These are phyloP conservation scores for Scaptodrosophila latifasciaeformis DNA, from an alignment of 2,888 invertebrate species.

Conservation along the genomic window DNA sequence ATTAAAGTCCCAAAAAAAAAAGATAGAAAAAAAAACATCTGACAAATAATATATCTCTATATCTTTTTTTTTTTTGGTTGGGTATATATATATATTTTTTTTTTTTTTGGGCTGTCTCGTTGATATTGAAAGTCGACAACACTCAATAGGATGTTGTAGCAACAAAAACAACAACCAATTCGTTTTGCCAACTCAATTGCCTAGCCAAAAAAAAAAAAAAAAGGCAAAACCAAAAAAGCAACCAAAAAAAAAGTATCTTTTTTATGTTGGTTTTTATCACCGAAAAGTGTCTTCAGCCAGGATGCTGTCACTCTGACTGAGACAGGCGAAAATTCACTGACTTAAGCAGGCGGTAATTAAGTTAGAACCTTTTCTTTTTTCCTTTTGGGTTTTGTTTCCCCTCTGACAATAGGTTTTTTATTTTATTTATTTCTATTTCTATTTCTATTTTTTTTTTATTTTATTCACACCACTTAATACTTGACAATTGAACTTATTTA, in stretches of 20 bases:
- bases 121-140: no score
- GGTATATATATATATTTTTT: background rate
- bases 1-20: constrained; percentile 48
- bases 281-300: no score
- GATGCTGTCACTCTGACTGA: no score
- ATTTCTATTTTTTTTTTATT: no score
- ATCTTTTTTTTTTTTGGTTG: background rate
- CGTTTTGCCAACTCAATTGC: constrained; percentile 48
- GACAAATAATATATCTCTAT: background rate
- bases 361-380: constrained; percentile 54
- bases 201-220: constrained; percentile 45
- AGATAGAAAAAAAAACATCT: background rate
- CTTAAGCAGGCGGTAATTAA: constrained; percentile 44
- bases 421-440: no score
- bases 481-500: background rate
- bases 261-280: background rate
- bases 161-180: constrained; percentile 26
- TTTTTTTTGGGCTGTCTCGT: no score
- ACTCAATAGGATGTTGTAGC: background rate
- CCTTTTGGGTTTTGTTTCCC: no score
- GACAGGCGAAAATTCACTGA: constrained; percentile 36
- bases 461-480: background rate
- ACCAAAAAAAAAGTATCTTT: constrained; percentile 22
- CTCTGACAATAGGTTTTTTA: no score
- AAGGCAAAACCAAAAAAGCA: no score